Evolutionary conservation across 2,113 vertebrate genomes (phyloP).

Genomic region (Spheniscus mendiculus): DNA sequence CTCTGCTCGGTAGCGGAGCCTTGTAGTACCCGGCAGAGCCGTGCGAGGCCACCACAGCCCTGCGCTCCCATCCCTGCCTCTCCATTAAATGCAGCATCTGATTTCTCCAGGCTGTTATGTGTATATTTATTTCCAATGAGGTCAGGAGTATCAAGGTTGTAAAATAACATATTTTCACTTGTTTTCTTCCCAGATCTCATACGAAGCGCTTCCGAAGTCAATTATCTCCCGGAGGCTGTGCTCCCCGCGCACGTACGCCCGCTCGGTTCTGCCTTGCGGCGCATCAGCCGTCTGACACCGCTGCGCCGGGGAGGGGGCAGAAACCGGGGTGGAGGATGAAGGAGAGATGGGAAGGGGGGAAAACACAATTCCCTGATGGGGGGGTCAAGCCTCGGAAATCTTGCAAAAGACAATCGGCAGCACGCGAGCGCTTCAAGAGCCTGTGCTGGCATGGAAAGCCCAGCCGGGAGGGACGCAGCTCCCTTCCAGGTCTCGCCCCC

Average conservation of each 20-base stretch:
- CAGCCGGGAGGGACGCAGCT: background rate
- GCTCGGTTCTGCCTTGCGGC: background rate
- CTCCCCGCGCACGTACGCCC: background rate
- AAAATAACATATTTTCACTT: conserved; percentile 76
- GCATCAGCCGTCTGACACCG: background rate
- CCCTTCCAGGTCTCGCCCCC: background rate
- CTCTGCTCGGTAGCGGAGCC: fast-evolving
- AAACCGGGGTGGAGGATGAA: fast-evolving
- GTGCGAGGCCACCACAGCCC: conserved; percentile 58
- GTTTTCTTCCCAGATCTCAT: conserved; percentile 67
- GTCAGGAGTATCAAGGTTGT: conserved; percentile 78
- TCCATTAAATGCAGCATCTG: background rate
- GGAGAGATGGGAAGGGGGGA: background rate
- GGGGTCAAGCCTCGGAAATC: background rate
- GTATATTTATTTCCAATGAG: conserved; percentile 71
- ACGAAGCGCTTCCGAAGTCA: conserved; percentile 56
- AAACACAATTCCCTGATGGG: background rate
- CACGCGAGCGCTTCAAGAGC: background rate
- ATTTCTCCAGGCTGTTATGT: background rate
- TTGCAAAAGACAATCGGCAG: background rate
- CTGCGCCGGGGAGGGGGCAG: background rate
- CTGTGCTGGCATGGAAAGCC: fast-evolving
- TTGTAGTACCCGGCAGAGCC: background rate
- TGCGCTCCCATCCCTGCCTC: background rate
- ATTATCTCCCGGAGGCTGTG: conserved; percentile 54